Base-by-base conservation (phyloP, 1,140 invertebrate species). In the Drosophila jambulina region DNA sequence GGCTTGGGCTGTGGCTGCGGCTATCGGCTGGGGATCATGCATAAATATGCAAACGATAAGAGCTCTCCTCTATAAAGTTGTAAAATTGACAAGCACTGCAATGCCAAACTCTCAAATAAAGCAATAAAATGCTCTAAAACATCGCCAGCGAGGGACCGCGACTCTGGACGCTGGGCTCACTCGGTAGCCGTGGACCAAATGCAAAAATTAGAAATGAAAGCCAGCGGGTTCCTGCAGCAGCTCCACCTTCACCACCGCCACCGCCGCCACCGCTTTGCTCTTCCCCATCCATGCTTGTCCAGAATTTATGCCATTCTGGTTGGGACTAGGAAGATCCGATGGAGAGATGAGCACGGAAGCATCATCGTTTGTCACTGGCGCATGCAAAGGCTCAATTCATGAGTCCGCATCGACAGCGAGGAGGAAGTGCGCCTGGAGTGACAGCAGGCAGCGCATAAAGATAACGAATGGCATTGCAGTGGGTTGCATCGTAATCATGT, bases 31-130 rank as follows among this genome's bases (percentile, higher is more conserved):
- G 43, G 34, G 54, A 74, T 72, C 70, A 72, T 60, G 69, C 80
- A 85, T 91, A 91, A 85, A 79, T 85, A 91, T 90, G 88, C 83
- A 91, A 84, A 84, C 78, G 88, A 91, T 88, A 88, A 88, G 82
- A 75, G 80, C 62, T 57, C 57, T 80, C 83, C 88, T 88, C 83
- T 91, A 91, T 91, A 91, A 91, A 91, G 87, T 91, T 91, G 87
- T 91, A 88, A 91, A 91, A 91, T 88, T 91, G 86, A 85, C 85
- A 85, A 85, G 85, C 78, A 74, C 60, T 86, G 82, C 82, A 43
- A 62, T 78, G 68, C 85, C 69, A 88, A 80, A 80, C 48, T 90
- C 84, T 68, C 74, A 88, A 90, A 88, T 88, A 84, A 90, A 88
- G 84, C 84, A 90, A 88, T 88, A 88, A 88, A 88, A 81, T 88